Evolutionary conservation across 92 coral and sea anemone species (phyloP), one percentile per base, ranked within the genome.

Genomic region (Paragorgia papillata): DNA sequence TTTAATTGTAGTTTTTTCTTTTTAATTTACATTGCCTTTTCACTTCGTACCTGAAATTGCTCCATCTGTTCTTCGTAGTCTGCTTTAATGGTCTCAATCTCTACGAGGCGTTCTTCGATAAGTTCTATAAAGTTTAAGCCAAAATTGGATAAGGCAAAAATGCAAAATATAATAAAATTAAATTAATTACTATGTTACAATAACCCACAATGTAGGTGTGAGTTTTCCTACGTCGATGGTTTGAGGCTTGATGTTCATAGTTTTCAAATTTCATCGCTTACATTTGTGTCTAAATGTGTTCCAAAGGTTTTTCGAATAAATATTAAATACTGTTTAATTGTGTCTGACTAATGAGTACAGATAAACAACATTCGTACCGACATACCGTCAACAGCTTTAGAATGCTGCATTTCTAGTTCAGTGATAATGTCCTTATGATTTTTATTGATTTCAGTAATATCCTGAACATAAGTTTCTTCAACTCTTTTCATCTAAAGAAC

Each of bases 91-190:
- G 97, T 89, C 80, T 94, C 98, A 25, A 94, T 85, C 68, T 94
- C 98, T 24, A 89, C 94, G 62, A 91, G 95, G 66, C 89, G 97
- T 73, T 94, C 98, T 85, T 94, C 98, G 27, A 94, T 84, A 35
- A 94, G 86, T 80, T 94, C 98, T 89, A 63, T 10, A 70, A 64
- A 88, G 32, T 28, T 41, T 19, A n/a, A n/a, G n/a, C n/a, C n/a
- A n/a, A n/a, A n/a, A 50, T 6, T 28, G 51, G 39, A 53, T 0
- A 9, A 2, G 39, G 2, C 20, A 31, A 62, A n/a, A n/a, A n/a
- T n/a, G n/a, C n/a, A n/a, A n/a, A n/a, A n/a, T n/a, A 5, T 29
- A 30, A 25, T 32, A 4, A 58, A 5, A 18, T 58, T 22, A 58
- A 20, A 9, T 26, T 2, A 9, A 31, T 20, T 17, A 58, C n/a